Conservation (phyloP, 2,888 invertebrate species). For the Pyrochroa serraticornis region DNA sequence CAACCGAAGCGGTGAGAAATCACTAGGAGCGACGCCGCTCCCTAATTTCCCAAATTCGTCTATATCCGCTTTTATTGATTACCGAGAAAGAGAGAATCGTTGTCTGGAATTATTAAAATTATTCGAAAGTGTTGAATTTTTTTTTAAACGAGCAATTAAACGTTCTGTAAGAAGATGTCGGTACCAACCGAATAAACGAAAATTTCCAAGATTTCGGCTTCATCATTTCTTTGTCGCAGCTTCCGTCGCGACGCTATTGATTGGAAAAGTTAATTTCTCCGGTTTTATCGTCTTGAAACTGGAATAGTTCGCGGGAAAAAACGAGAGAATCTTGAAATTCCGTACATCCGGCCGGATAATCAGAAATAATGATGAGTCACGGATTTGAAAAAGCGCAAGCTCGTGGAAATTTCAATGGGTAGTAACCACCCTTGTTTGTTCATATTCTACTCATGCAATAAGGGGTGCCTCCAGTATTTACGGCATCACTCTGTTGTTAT, state of each 20-base stretch:
- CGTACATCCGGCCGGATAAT: constrained; percentile 8
- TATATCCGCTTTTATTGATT: too few relatives aligned
- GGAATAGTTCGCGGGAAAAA: background rate
- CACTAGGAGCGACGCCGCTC: too few relatives aligned
- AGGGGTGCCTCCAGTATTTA: constrained; percentile 30
- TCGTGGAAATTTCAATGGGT: constrained; percentile 48
- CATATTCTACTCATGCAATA: constrained; percentile 39
- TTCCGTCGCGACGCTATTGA: background rate
- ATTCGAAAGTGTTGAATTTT: too few relatives aligned
- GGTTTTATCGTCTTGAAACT: background rate
- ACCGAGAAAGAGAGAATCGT: too few relatives aligned
- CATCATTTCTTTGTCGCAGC: background rate
- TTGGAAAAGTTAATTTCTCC: background rate
- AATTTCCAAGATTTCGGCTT: background rate
- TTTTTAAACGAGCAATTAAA: too few relatives aligned
- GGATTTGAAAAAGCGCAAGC: constrained; percentile 44
- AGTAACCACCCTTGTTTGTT: constrained; percentile 50
- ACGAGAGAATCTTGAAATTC: too few relatives aligned
- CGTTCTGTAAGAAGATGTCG: too few relatives aligned
- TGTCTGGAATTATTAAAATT: too few relatives aligned
- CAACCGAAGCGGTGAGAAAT: too few relatives aligned
- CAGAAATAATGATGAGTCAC: constrained; percentile 36
- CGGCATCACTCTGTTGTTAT: background rate
- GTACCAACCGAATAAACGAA: background rate
- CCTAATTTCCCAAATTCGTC: too few relatives aligned